Percentiles rank a stretch among this genome's conserved stretches.
These are phyloP conservation scores for Lichenostomus cassidix DNA, from an alignment of 2,113 vertebrate genomes.

Conservation along the genomic window DNA sequence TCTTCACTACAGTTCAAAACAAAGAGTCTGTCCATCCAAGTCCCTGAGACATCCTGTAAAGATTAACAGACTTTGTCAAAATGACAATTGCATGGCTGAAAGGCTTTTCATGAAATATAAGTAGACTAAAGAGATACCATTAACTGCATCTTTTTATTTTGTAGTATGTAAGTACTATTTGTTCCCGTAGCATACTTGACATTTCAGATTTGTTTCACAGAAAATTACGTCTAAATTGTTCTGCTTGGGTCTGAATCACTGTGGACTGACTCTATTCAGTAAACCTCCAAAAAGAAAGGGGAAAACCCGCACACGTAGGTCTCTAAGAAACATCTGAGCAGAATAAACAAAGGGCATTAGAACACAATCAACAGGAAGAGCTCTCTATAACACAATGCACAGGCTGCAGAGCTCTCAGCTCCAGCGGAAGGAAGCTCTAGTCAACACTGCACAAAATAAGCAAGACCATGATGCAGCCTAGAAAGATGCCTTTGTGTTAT, in stretches of 20 bases:
- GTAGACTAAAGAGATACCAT: not conserved
- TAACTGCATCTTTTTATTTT: not conserved
- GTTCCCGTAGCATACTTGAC: not conserved
- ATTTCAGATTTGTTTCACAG: not conserved
- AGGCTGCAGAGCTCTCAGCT: conserved; percentile 15
- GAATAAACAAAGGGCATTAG: conserved; percentile 71
- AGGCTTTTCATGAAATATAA: not conserved
- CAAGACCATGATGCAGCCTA: not conserved
- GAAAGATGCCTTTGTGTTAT: not conserved
- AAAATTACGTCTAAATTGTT: not conserved
- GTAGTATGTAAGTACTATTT: not conserved
- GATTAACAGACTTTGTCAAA: not conserved
- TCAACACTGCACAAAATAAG: conserved; percentile 19
- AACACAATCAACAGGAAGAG: conserved; percentile 76
- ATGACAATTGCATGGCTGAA: not conserved
- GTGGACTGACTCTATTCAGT: not conserved
- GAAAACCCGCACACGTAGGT: conserved; percentile 4
- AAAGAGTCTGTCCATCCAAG: not conserved
- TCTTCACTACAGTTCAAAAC: not conserved
- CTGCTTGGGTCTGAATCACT: not conserved
- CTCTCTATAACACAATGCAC: conserved; percentile 61
- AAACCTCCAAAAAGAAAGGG: not conserved
- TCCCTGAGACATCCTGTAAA: not conserved
- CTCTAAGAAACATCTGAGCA: conserved; percentile 64
- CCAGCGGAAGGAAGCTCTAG: conserved; percentile 64